Percentiles rank a stretch among this genome's conserved stretches.
Conservation (phyloP, 2,113 vertebrate species). For the Amphilophus citrinellus region DNA sequence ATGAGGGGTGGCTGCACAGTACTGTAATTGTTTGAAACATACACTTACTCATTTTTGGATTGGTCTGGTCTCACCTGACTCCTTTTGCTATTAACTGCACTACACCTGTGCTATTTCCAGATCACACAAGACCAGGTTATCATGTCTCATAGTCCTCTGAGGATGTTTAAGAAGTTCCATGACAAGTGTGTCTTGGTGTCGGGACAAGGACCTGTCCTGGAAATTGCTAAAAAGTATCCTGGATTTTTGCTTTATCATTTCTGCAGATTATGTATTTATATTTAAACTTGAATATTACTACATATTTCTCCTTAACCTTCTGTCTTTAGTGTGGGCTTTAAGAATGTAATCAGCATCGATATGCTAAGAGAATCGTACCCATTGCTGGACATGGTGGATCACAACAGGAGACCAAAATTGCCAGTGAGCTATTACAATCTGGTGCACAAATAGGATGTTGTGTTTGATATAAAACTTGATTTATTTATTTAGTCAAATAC, state of each 20-base stretch:
- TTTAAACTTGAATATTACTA: constrained; percentile 5
- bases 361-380: constrained; percentile 87
- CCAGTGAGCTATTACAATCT: constrained; percentile 75
- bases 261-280: not conserved
- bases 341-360: constrained; percentile 88
- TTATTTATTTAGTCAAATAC: not conserved
- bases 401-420: constrained; percentile 85
- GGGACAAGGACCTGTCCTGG: constrained; percentile 91
- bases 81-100: not conserved
- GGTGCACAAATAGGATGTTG: not conserved
- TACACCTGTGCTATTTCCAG: constrained; percentile 70
- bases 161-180: constrained; percentile 89
- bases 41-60: not conserved
- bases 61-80: not conserved
- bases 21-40: not conserved
- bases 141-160: constrained; percentile 93
- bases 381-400: constrained; percentile 90
- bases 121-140: constrained; percentile 90
- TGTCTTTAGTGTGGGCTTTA: constrained; percentile 86
- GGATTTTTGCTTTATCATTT: not conserved
- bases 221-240: constrained; percentile 92
- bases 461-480: not conserved
- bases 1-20: not conserved
- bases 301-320: not conserved
- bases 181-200: constrained; percentile 92